Percentiles rank a stretch among this genome's conserved stretches.
Conservation (phyloP, 2,797 vertebrate species). For the Enteromius anoplus region DNA sequence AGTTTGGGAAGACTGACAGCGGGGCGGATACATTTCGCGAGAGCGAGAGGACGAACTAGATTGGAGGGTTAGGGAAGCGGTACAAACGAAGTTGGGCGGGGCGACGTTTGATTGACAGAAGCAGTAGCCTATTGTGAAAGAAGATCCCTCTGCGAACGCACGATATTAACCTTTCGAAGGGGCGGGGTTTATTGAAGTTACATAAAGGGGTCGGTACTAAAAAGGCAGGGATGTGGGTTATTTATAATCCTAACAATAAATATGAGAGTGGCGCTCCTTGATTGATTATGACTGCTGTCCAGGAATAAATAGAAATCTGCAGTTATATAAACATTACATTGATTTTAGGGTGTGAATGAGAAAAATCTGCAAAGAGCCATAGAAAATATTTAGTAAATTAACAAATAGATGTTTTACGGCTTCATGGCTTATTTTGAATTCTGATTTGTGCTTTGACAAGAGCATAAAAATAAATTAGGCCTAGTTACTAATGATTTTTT, state of each 20-base stretch:
- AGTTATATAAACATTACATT: background rate
- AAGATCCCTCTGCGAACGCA: background rate
- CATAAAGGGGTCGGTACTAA: slow-evolving; percentile 46
- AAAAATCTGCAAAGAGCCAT: background rate
- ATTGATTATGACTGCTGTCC: background rate
- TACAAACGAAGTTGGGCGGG: background rate
- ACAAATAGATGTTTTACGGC: background rate
- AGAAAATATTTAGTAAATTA: background rate
- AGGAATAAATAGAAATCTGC: background rate
- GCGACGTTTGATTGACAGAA: slow-evolving; percentile 64
- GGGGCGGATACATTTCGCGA: slow-evolving; percentile 71
- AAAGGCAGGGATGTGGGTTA: slow-evolving; percentile 59
- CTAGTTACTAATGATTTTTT: too few species aligned
- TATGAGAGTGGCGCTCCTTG: slow-evolving; percentile 44
- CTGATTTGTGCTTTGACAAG: background rate
- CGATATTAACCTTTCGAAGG: slow-evolving; percentile 30
- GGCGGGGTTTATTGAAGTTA: slow-evolving; percentile 26
- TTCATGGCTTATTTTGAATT: background rate
- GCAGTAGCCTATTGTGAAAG: slow-evolving; percentile 64
- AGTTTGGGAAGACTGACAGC: slow-evolving; percentile 52
- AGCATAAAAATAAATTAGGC: background rate
- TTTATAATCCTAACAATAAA: slow-evolving; percentile 58
- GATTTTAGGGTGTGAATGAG: background rate
- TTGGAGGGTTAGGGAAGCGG: background rate
- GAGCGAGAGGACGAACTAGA: slow-evolving; percentile 56